Evolutionary conservation across 2,113 vertebrate genomes (phyloP).

Genomic region (Perccottus glenii): DNA sequence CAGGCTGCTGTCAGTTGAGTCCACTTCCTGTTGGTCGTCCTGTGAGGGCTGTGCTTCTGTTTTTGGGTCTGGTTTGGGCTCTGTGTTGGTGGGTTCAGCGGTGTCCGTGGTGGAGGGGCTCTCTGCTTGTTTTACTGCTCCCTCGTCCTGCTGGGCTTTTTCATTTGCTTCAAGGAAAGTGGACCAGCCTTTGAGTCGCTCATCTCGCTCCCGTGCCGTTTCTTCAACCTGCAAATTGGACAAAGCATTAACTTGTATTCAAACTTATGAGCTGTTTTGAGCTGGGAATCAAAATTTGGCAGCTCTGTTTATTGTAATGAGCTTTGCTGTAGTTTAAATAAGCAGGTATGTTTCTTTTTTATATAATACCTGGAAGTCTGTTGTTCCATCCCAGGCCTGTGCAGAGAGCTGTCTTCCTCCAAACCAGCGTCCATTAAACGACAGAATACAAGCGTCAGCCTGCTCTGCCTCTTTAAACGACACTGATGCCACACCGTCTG

Average conservation of each 20-base stretch:
- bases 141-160: conserved; percentile 44
- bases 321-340: too few relatives aligned
- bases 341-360: neutral
- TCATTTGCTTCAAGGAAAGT: conserved; percentile 79
- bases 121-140: conserved; percentile 21
- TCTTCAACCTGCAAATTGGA: conserved; percentile 86
- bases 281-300: too few relatives aligned
- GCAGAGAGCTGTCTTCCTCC: conserved; percentile 91
- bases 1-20: conserved; percentile 91
- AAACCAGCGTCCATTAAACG: conserved; percentile 94
- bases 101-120: conserved; percentile 46
- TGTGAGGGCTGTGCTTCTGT: conserved; percentile 18
- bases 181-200: conserved; percentile 91
- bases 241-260: neutral
- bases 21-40: conserved; percentile 64
- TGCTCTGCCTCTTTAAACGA: conserved; percentile 90
- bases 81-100: conserved; percentile 25
- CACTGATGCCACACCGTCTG: conserved; percentile 93
- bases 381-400: conserved; percentile 89
- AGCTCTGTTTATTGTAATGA: too few relatives aligned
- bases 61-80: conserved; percentile 19
- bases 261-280: neutral
- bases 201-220: conserved; percentile 92
- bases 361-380: conserved; percentile 89
- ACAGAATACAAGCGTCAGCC: conserved; percentile 84